These are phyloP conservation scores for Tupiocoris notatus DNA, from an alignment of 2,888 invertebrate genomes.

Conservation along the genomic window DNA sequence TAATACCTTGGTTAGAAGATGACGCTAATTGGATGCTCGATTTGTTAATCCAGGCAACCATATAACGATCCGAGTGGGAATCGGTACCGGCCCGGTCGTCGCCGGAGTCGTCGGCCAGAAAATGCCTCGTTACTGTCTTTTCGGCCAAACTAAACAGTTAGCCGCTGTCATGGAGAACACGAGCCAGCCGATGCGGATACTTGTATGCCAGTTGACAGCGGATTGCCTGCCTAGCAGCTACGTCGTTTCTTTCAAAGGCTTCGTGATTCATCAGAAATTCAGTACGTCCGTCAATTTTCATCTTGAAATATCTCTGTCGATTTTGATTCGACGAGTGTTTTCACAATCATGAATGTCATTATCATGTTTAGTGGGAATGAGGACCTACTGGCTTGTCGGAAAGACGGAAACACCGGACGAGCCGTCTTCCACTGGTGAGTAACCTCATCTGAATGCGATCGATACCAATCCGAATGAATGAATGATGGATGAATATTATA, in stretches of 20 bases:
- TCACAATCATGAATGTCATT: no score
- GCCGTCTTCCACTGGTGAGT: not conserved
- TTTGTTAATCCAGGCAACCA: conserved; percentile 72
- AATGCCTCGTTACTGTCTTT: conserved; percentile 84
- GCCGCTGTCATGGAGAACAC: conserved; percentile 92
- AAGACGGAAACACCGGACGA: not conserved
- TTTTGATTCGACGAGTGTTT: no score
- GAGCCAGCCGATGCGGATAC: conserved; percentile 89
- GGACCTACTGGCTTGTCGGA: conserved; percentile 21
- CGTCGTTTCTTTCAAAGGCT: not conserved
- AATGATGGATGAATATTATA: no score
- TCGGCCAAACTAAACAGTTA: conserved; percentile 88
- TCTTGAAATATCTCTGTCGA: no score
- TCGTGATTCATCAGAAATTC: not conserved
- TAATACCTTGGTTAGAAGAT: no score
- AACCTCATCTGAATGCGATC: no score
- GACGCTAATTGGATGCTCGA: no score
- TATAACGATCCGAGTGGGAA: conserved; percentile 78
- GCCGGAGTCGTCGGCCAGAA: conserved; percentile 92
- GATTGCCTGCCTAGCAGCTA: conserved; percentile 63
- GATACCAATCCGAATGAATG: no score
- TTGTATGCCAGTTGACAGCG: conserved; percentile 86
- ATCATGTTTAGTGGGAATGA: conserved; percentile 9
- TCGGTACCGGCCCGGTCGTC: conserved; percentile 88
- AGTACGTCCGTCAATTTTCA: not conserved